These are phyloP conservation scores for Anolis sagrei DNA, from an alignment of 2,113 vertebrate genomes.

Conservation along the genomic window DNA sequence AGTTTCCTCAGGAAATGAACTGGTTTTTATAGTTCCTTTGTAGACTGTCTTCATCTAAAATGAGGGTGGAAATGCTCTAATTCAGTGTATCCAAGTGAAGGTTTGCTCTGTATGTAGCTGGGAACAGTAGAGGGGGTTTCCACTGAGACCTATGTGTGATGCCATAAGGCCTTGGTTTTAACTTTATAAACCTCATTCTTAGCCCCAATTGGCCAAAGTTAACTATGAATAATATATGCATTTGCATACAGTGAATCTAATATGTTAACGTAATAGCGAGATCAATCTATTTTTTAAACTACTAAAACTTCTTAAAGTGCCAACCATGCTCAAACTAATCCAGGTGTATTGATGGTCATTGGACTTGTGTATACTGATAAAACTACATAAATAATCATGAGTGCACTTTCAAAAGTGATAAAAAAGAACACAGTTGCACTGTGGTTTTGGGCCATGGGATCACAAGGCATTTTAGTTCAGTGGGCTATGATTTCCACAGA, in stretches of 20 bases:
- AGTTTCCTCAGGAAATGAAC: conserved; percentile 46
- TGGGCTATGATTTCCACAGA: conserved; percentile 2
- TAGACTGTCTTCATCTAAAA: conserved; percentile 1
- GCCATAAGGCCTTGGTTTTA: neutral
- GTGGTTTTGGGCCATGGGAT: neutral
- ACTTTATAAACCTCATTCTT: neutral
- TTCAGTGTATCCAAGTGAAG: conserved; percentile 35
- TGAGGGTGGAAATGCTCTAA: neutral
- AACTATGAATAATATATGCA: too few species aligned
- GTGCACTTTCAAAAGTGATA: too few species aligned
- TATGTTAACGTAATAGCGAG: too few species aligned
- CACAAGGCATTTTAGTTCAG: neutral
- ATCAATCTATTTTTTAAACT: neutral
- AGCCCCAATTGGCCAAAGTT: neutral
- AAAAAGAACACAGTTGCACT: too few species aligned
- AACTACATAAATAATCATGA: neutral
- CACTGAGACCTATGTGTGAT: conserved; percentile 3
- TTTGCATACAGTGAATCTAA: neutral
- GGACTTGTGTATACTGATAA: neutral
- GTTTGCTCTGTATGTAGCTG: conserved; percentile 13
- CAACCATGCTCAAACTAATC: neutral
- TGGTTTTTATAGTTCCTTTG: conserved; percentile 40
- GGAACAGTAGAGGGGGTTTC: neutral
- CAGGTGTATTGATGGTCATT: neutral
- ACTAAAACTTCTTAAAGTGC: neutral